Base-by-base conservation (phyloP, 2,797 vertebrate species). In the Hypotaenidia philippensis region DNA sequence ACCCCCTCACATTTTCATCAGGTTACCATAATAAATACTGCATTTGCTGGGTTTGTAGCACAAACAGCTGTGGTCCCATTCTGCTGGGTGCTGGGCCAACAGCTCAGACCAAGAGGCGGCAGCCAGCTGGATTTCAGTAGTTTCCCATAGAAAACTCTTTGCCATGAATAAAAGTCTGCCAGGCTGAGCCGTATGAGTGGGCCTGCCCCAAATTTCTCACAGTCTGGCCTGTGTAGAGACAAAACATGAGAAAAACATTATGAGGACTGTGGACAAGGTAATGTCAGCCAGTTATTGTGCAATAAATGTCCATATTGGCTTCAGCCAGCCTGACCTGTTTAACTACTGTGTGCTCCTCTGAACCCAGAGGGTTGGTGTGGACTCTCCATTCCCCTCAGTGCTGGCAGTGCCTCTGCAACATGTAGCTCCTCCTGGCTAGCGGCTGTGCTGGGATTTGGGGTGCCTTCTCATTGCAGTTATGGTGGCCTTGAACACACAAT, bases 211-310 rank as follows among this genome's bases (percentile, higher is more conserved):
- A 50, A 74, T 49, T 93, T 94, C 89, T 93, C 89, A 85, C n/a
- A 44, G 79, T 74, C 92, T 93, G 81, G 91, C 80, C 53, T 17
- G 8, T 17, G 22, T 16, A 77, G 87, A 71, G 56, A 87, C 60
- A 87, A 94, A 90, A 93, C 15, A 32, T 69, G 74, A 96, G 90
- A 92, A 96, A 95, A 96, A 86, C 89, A 91, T 38, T 75, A 4
- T 13, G 21, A 44, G 16, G 44, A 22, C 50, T 75, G 69, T 13
- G 50, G 87, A 83, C 83, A 91, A 80, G 68, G 53, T 75, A 91
- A 80, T 4, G 1, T 69, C 79, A 78, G 83, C 65, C 61, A 16
- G 66, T 83, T 86, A 88, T 87, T 91, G 90, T 47, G 65, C 89
- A 94, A 94, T 53, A 80, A 87, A 61, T 9, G 18, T 61, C 84